Evolutionary conservation across 2,888 invertebrate species (phyloP).

Genomic region (Heliconius ethilla): DNA sequence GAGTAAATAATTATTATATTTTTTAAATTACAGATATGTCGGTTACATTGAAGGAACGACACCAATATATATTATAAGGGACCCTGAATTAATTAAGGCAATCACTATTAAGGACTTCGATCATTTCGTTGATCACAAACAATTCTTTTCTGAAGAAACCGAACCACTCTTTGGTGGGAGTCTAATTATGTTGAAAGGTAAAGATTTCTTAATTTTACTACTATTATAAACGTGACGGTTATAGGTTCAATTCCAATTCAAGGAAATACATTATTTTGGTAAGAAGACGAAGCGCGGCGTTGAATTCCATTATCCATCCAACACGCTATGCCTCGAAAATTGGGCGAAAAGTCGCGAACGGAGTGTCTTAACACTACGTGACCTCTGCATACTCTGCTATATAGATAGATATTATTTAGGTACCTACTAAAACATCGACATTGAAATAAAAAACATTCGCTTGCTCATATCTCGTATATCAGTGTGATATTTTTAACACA

Average conservation of each 20-base stretch:
- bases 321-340: too few species aligned
- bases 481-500: too few species aligned
- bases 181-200: conserved; percentile 66
- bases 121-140: conserved; percentile 76
- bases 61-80: conserved; percentile 71
- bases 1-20: background rate
- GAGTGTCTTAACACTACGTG: too few species aligned
- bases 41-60: conserved; percentile 68
- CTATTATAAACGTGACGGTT: background rate
- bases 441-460: too few species aligned
- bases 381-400: too few species aligned
- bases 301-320: too few species aligned
- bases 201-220: background rate
- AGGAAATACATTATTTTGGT: too few species aligned
- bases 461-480: too few species aligned
- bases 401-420: too few species aligned
- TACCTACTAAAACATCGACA: too few species aligned
- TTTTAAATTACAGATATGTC: conserved; percentile 62
- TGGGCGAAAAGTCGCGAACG: too few species aligned
- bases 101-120: conserved; percentile 82
- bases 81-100: conserved; percentile 78
- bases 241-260: background rate
- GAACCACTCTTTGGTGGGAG: conserved; percentile 72
- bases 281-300: too few species aligned
- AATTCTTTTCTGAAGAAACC: conserved; percentile 60